Evolutionary conservation across 2,113 vertebrate species (phyloP), one percentile per base, ranked within the genome.

Genomic region (Passer domesticus): DNA sequence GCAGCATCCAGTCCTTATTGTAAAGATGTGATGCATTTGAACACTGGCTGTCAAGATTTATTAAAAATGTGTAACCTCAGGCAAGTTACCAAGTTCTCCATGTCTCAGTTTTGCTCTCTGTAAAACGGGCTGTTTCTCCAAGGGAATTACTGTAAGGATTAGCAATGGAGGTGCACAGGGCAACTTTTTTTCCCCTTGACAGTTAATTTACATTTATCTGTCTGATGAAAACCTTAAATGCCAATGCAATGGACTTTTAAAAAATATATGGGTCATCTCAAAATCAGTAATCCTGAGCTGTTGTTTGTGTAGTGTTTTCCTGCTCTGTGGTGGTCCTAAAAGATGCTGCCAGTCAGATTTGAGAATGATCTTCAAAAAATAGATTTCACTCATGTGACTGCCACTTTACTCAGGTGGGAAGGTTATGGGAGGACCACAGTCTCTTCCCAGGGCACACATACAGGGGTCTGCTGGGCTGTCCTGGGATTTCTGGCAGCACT

Each of bases 381-480:
- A 9, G 17, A 25, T 23, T 59, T 70, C 7, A 13, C 4, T 50
- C 0, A 0, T 31, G 49, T n/a, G 60, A 15, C 24, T 59, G 10
- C n/a, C 16, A 22, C 52, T 77, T 91, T 37, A 6, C 17, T 50
- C 6, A 14, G 21, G 8, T 66, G n/a, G 39, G 53, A 59, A 49
- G 41, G 53, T 35, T 37, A 10, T 1, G 0, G 30, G 31, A 60
- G 31, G 37, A 33, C 27, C 7, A 5, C 50, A 66, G 31, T 5
- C 35, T 28, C n/a, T 58, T 75, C 23, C 52, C 39, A 35, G 37
- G n/a, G 17, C 76, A n/a, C 10, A 6, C 0, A 2, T 18, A 11
- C 5, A 0, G 3, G 28, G 37, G 22, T 17, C 43, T 90, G 41
- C 50, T 8, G 41, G 28, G 37, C 19, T 77, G 63, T 20, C 19